Evolutionary conservation across 2,888 invertebrate species (phyloP), one percentile per base, ranked within the genome.

Genomic region (Cantharis rustica): DNA sequence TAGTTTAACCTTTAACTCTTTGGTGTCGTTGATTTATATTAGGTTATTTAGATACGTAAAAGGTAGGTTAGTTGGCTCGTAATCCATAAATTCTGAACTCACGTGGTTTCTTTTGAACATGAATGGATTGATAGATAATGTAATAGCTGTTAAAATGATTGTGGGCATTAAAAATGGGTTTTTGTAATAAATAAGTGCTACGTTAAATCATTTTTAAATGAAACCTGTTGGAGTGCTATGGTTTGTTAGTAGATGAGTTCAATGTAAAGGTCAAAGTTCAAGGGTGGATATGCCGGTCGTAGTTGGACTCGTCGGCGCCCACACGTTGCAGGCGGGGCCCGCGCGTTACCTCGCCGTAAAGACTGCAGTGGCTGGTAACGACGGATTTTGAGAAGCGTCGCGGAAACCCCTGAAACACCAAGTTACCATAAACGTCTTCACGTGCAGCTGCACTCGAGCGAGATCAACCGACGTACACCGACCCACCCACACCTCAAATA

Each of bases 211-310:
- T 78, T 71, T 75, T 31, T 75, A 68, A 77, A 75, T 73, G 75
- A 61, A 80, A 83, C 82, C 81, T 81, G 83, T 82, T 82, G 82
- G 81, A 81, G 79, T 82, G 79, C 74, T 77, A 78, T 77, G 81
- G 80, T 79, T 81, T 80, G 79, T 79, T 82, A 81, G 81, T 81
- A 82, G 83, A 83, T 82, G 82, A 84, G 83, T 84, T 84, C 82
- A 84, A 81, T 78, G 80, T 75, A 83, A 84, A 84, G 84, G 83
- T 84, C 83, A 84, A 84, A 84, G 83, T 81, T 84, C 84, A 82
- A 82, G 82, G 74, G 82, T 82, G 80, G 80, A 80, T 80, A 82
- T 82, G 83, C 82, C 81, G 80, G 82, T 81, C 82, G 81, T 77
- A 81, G 79, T 81, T 83, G 83, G 83, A 83, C 83, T 83, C 83